Evolutionary conservation across 2,888 invertebrate species (phyloP).

Genomic region (Lagria hirta): DNA sequence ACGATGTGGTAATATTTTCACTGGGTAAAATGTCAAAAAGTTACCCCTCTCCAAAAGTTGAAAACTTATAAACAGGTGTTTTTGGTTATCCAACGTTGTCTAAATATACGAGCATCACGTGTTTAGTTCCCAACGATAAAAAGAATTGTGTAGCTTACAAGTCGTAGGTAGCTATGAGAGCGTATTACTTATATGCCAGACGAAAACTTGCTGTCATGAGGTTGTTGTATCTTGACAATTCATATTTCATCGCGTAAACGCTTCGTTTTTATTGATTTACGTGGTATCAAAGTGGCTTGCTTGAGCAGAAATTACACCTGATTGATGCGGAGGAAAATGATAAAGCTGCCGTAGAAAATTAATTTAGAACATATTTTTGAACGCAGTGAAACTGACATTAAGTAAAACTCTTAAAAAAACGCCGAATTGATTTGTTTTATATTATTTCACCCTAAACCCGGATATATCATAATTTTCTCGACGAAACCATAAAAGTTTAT

Average conservation of each 20-base stretch:
- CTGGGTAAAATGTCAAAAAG: neutral
- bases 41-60: constrained; percentile 6
- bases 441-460: too few species aligned
- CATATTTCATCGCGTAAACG: constrained; percentile 25
- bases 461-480: too few species aligned
- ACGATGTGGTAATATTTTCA: constrained; percentile 2
- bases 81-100: constrained; percentile 18
- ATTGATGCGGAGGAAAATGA: too few species aligned
- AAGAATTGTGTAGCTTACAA: constrained; percentile 20
- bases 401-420: too few species aligned
- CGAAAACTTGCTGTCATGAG: constrained; percentile 20
- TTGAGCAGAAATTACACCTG: too few species aligned
- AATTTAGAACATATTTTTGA: too few species aligned
- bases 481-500: too few species aligned
- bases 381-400: too few species aligned
- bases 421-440: too few species aligned
- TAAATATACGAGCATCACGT: constrained; percentile 14
- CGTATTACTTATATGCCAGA: constrained; percentile 22
- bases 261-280: constrained; percentile 20
- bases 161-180: constrained; percentile 13
- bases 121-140: constrained; percentile 21
- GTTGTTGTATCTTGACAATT: constrained; percentile 24
- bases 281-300: constrained; percentile 1
- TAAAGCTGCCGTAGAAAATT: too few species aligned
- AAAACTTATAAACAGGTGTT: constrained; percentile 11